Evolutionary conservation across 2,797 vertebrate species (phyloP).

Genomic region (Mus spretus): DNA sequence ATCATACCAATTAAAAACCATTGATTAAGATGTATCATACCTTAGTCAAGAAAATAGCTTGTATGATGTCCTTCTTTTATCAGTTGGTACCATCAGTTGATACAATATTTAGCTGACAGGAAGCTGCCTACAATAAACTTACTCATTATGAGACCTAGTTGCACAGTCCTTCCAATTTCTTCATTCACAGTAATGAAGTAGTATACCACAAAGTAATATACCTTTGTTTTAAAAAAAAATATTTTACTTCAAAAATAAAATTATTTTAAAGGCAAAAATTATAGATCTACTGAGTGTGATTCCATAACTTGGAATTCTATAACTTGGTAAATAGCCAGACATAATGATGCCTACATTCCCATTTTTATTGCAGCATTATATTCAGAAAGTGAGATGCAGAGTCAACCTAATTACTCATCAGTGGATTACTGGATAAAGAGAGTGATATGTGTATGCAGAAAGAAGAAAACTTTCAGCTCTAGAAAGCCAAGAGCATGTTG

Average conservation of each 20-base stretch:
- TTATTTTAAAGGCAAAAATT: constrained; percentile 67
- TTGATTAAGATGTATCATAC: constrained; percentile 39
- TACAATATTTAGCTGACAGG: constrained; percentile 56
- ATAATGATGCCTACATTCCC: too few relatives aligned
- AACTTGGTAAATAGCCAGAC: not conserved
- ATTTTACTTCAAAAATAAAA: constrained; percentile 80
- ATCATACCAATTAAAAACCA: constrained; percentile 52
- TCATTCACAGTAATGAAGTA: not conserved
- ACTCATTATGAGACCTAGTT: constrained; percentile 11
- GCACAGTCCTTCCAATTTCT: constrained; percentile 62
- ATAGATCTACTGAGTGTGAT: not conserved
- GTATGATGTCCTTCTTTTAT: constrained; percentile 47
- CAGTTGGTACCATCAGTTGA: constrained; percentile 58
- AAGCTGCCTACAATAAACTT: constrained; percentile 56
- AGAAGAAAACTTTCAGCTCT: not conserved
- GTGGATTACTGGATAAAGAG: not conserved
- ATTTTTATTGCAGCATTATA: not conserved
- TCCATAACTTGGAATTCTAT: not conserved
- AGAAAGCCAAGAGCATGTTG: not conserved
- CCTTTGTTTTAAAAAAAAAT: constrained; percentile 43
- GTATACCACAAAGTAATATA: constrained; percentile 60
- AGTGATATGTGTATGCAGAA: not conserved
- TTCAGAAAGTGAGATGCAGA: too few relatives aligned
- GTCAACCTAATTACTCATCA: not conserved
- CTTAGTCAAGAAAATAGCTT: constrained; percentile 11